Evolutionary conservation across 2,888 invertebrate species (phyloP).

Genomic region (Homarus gammarus): DNA sequence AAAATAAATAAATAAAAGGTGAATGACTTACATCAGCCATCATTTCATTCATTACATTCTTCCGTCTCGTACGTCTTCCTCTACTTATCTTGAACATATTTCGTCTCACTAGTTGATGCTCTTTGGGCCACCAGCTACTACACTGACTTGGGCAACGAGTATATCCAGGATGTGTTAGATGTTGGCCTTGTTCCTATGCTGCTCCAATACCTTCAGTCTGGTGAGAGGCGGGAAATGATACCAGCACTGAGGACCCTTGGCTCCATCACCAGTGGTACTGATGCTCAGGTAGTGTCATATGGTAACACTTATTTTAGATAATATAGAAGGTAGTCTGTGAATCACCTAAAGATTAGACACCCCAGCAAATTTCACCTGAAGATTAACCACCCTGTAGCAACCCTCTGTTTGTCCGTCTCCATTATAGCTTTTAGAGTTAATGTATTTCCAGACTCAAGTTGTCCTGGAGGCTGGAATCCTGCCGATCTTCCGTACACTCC

Average conservation of each 20-base stretch:
- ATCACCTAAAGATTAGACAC: background rate
- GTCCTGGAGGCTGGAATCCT: slow-evolving; percentile 31
- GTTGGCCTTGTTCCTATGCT: slow-evolving; percentile 17
- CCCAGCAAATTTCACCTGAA: background rate
- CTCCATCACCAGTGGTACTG: slow-evolving; percentile 28
- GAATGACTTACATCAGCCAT: no score
- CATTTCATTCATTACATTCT: no score
- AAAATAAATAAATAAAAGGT: no score
- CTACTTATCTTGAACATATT: background rate
- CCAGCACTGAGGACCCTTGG: slow-evolving; percentile 15
- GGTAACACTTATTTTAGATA: background rate
- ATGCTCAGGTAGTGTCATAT: slow-evolving; percentile 19
- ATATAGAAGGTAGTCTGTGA: background rate
- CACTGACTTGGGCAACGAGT: slow-evolving; percentile 12
- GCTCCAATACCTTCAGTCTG: background rate
- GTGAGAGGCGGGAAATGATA: background rate
- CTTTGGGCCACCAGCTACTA: slow-evolving; percentile 11
- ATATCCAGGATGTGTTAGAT: slow-evolving; percentile 25
- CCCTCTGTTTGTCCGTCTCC: background rate
- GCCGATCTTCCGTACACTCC: background rate
- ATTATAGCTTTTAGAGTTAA: background rate
- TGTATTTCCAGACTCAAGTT: slow-evolving; percentile 16
- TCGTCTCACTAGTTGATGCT: slow-evolving; percentile 1
- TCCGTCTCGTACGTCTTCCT: no score
- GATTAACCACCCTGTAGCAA: background rate